phyloP scores from a whole-genome alignment of 2,888 invertebrate species.

The Andrena marginata region DNA sequence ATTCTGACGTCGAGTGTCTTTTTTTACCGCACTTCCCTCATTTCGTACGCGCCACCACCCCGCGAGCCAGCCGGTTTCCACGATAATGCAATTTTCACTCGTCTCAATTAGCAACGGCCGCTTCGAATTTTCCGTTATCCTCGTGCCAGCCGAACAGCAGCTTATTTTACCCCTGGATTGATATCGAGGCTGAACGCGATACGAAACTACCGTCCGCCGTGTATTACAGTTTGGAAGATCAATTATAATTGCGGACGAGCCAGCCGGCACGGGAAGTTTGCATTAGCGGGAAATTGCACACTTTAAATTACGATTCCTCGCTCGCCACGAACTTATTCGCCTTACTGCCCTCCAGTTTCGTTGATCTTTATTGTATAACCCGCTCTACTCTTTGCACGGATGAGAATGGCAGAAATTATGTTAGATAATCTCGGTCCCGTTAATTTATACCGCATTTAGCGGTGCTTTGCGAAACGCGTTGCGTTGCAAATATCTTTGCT shows the following conservation, averaged over 20 bases:
- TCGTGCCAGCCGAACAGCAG: no score
- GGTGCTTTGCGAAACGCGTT: background rate
- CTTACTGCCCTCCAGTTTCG: background rate
- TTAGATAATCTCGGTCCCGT: constrained; percentile 28
- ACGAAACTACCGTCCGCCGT: background rate
- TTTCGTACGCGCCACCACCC: constrained; percentile 62
- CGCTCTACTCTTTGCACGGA: background rate
- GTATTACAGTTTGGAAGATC: constrained; percentile 23
- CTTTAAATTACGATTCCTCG: constrained; percentile 35
- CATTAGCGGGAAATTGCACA: constrained; percentile 58
- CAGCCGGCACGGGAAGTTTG: constrained; percentile 50
- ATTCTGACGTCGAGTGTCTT: constrained; percentile 40
- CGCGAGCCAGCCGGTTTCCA: constrained; percentile 33
- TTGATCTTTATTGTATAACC: background rate
- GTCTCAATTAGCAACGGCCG: background rate
- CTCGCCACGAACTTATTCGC: background rate
- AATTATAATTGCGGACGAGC: constrained; percentile 56
- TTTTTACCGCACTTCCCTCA: constrained; percentile 39
- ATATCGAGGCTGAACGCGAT: background rate
- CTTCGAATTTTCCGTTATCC: constrained; percentile 5
- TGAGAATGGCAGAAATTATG: constrained; percentile 4
- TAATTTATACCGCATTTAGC: constrained; percentile 12
- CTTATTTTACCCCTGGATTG: background rate
- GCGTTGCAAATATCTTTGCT: background rate
- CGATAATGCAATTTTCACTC: constrained; percentile 21